These are phyloP conservation scores for Microtus ochrogaster DNA, from an alignment of 2,113 vertebrate genomes.

Conservation along the genomic window DNA sequence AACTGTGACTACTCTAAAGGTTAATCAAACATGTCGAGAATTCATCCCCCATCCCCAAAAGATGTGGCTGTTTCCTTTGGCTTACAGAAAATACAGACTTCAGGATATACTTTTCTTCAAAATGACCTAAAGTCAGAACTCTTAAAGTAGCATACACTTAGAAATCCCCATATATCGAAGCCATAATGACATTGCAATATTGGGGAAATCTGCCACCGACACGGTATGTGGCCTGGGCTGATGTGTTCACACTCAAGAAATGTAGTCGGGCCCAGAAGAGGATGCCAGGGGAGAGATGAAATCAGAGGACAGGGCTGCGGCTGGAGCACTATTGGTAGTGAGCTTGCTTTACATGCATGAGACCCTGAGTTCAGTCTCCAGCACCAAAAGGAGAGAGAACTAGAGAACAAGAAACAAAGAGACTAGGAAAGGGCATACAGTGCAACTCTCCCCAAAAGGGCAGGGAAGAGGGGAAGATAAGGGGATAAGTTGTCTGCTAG, in stretches of 20 bases:
- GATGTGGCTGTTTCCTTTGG: constrained; percentile 28
- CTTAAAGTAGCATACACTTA: constrained; percentile 16
- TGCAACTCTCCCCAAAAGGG: background rate
- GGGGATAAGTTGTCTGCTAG: background rate
- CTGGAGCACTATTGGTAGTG: background rate
- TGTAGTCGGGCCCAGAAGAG: background rate
- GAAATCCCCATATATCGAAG: background rate
- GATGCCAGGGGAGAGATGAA: background rate
- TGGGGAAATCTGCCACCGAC: background rate
- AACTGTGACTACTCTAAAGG: constrained; percentile 48
- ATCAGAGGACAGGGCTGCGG: background rate
- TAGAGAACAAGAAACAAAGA: background rate
- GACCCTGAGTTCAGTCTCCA: background rate
- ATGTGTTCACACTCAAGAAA: background rate
- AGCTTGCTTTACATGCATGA: background rate
- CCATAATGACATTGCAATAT: background rate
- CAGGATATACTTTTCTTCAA: constrained; percentile 53
- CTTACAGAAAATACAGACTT: constrained; percentile 58
- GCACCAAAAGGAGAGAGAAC: background rate
- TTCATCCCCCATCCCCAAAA: background rate
- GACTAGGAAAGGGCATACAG: background rate
- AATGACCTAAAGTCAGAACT: constrained; percentile 48
- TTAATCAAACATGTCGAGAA: background rate
- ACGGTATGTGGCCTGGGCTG: background rate
- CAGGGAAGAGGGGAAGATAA: background rate